phyloP scores from a whole-genome alignment of 2,113 vertebrate genomes.

The Arvicanthis niloticus region DNA sequence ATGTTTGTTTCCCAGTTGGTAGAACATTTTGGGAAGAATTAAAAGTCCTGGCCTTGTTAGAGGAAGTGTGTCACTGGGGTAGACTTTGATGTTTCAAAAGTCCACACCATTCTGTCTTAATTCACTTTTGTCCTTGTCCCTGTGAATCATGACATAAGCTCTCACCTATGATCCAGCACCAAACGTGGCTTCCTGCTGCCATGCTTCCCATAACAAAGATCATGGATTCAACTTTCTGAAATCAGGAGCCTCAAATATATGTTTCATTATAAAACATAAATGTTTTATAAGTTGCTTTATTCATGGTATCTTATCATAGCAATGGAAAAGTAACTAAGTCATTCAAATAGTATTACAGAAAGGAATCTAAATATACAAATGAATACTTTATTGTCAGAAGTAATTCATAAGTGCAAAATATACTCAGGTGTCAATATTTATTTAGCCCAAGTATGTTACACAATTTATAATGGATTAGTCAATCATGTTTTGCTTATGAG shows the following conservation, averaged over 20 bases:
- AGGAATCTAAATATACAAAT: constrained; percentile 6
- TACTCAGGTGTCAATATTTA: constrained; percentile 1
- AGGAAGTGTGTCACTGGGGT: not conserved
- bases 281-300: not conserved
- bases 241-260: not conserved
- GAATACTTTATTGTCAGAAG: constrained; percentile 27
- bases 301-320: not conserved
- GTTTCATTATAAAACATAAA: too few species aligned
- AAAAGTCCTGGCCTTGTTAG: not conserved
- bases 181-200: not conserved
- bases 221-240: not conserved
- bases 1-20: not conserved
- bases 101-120: not conserved
- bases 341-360: not conserved
- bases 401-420: constrained; percentile 39
- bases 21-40: not conserved
- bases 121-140: not conserved
- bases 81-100: not conserved
- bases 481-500: constrained; percentile 3
- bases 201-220: not conserved
- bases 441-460: not conserved
- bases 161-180: too few species aligned
- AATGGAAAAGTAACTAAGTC: not conserved
- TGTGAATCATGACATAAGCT: not conserved
- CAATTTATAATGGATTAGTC: not conserved